A percentile compares a stretch with the other conserved stretches of the same genome.
phyloP scores from a whole-genome alignment of 2,888 invertebrate species.

The Galerucella nymphaeae region DNA sequence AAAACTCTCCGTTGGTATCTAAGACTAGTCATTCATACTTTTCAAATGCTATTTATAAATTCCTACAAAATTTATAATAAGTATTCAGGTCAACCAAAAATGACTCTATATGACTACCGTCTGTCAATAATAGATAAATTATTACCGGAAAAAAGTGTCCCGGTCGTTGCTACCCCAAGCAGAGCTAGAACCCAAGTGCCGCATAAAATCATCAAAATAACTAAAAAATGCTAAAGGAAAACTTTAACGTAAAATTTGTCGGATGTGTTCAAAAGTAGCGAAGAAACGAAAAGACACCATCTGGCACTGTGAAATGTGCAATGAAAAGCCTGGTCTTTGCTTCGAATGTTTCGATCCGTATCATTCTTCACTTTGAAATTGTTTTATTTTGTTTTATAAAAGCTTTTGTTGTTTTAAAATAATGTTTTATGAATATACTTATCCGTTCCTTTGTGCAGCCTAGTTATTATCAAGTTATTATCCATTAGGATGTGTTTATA shows the following conservation, averaged over 20 bases:
- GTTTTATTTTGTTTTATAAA: slow-evolving; percentile 6
- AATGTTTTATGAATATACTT: no score
- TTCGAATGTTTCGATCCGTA: slow-evolving; percentile 13
- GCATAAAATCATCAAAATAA: slow-evolving; percentile 9
- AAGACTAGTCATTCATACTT: slow-evolving; percentile 2
- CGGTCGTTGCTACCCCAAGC: slow-evolving; percentile 10
- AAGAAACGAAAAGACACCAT: slow-evolving; percentile 10
- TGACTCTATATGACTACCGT: slow-evolving; percentile 15
- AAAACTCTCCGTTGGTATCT: slow-evolving; percentile 8
- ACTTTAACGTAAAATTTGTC: slow-evolving; percentile 8
- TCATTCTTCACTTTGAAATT: slow-evolving; percentile 13
- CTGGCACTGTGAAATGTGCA: not conserved
- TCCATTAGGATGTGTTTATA: not conserved
- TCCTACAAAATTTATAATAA: slow-evolving; percentile 14
- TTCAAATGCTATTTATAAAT: slow-evolving; percentile 17
- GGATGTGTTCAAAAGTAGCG: slow-evolving; percentile 8
- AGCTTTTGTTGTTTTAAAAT: slow-evolving; percentile 3
- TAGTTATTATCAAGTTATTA: no score
- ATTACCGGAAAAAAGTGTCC: slow-evolving; percentile 11
- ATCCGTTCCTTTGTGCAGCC: no score
- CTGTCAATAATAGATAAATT: slow-evolving; percentile 13
- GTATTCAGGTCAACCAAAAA: slow-evolving; percentile 9
- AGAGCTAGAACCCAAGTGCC: slow-evolving; percentile 6
- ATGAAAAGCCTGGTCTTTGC: slow-evolving; percentile 5
- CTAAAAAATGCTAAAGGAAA: slow-evolving; percentile 14